Base-by-base conservation (phyloP, 1,140 invertebrate genomes). In the Drosophila repleta region DNA sequence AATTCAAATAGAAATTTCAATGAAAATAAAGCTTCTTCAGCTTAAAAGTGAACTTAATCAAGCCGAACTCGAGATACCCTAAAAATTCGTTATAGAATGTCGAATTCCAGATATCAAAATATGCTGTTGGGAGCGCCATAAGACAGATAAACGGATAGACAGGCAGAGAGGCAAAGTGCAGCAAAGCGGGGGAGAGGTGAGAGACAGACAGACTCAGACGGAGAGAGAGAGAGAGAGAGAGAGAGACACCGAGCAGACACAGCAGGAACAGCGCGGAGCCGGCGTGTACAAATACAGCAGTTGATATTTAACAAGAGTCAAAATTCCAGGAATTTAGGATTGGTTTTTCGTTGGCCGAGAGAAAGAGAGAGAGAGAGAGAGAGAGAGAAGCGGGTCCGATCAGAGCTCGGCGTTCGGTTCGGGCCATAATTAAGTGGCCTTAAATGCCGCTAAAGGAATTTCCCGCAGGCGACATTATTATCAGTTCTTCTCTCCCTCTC, bases 391-490 rank as follows among this genome's bases (percentile, higher is more conserved):
- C 39, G n/a, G 43, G 26, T 26, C 26, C 29, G 43, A 43, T 45
- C 55, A 45, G 55, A 17, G 39, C 4, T 4, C 18, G 18, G 43
- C 7, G 45, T 46, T 75, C 45, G 35, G 48, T 52, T 65, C 35
- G 72, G 72, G 68, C 74, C 83, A 88, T 88, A 88, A 88, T 88
- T 88, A 88, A 88, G 83, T 88, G 83, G 83, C 84, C 83, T 68
- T 76, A 88, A 88, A 88, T 88, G 83, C 83, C 83, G 84, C 83
- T 82, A 79, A 88, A 88, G 83, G 83, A 88, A 88, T 88, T 87
- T 88, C 83, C 75, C 79, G 72, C 76, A 88, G 83, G 83, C 83
- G 83, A 88, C 83, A 88, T 88, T 88, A 88, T 88, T 88, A 88
- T 88, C 83, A 88, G 79, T 88, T 69, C 8, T 6, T 26, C 4